Evolutionary conservation across 1,140 invertebrate genomes (phyloP).

Genomic region (Scylla paramamosain): DNA sequence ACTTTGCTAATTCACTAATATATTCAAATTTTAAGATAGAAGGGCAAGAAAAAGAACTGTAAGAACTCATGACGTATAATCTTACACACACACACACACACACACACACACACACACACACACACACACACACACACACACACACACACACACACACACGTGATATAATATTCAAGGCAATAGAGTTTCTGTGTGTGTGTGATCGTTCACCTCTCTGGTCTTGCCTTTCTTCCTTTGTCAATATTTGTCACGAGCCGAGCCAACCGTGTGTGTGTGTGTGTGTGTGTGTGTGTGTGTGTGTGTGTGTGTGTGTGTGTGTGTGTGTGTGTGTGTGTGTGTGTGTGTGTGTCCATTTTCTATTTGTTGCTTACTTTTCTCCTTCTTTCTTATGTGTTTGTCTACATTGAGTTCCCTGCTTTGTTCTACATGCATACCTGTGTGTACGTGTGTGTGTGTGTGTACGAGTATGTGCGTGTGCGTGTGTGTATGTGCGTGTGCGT

Average conservation of each 20-base stretch:
- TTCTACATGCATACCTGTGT: neutral
- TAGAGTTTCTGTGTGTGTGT: neutral
- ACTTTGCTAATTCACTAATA: too few relatives aligned
- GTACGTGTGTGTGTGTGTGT: neutral
- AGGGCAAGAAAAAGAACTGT: too few relatives aligned
- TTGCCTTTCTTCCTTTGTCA: neutral
- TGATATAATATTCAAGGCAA: neutral
- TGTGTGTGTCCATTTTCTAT: neutral
- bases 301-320: conserved; percentile 25
- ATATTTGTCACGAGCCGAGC: neutral
- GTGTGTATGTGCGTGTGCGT: too few relatives aligned
- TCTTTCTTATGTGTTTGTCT: too few relatives aligned
- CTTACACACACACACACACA: neutral
- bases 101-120: neutral
- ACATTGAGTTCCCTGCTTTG: too few relatives aligned
- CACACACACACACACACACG: neutral
- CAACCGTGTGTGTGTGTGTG: neutral
- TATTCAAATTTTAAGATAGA: too few relatives aligned
- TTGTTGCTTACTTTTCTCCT: too few relatives aligned
- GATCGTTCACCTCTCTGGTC: neutral
- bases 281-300: conserved; percentile 20
- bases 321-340: conserved; percentile 44
- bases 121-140: neutral
- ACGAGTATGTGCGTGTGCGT: neutral
- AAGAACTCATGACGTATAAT: too few relatives aligned